Evolutionary conservation across 2,797 vertebrate genomes (phyloP).

Genomic region (Sebastes matsubarae): DNA sequence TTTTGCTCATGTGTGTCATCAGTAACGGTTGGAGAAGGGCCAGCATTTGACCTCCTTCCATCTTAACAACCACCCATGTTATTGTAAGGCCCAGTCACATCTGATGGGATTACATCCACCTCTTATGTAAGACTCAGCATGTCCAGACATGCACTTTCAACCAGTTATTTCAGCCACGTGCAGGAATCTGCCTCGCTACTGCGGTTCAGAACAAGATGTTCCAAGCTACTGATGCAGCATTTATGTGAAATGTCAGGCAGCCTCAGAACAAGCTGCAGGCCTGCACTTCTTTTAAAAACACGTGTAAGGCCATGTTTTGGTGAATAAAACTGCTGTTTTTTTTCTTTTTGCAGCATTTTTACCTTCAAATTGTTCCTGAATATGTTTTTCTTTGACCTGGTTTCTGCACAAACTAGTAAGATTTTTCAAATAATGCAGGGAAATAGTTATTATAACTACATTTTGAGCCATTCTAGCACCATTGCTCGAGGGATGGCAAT

Average conservation of each 20-base stretch:
- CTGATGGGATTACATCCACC: constrained; percentile 32
- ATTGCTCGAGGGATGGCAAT: neutral
- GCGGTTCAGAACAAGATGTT: constrained; percentile 55
- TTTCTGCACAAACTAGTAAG: neutral
- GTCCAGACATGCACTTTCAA: constrained; percentile 55
- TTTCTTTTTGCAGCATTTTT: neutral
- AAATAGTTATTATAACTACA: neutral
- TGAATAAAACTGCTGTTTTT: neutral
- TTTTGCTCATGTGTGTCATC: constrained; percentile 39
- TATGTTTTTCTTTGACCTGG: neutral
- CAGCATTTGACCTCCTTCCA: constrained; percentile 33
- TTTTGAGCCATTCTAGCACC: neutral
- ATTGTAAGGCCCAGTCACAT: constrained; percentile 39
- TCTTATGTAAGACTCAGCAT: constrained; percentile 67
- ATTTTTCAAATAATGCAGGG: neutral
- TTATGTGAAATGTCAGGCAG: constrained; percentile 35
- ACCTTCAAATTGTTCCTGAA: neutral
- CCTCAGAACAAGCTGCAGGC: constrained; percentile 33
- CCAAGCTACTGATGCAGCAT: constrained; percentile 45
- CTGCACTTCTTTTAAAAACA: neutral
- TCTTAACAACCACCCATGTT: constrained; percentile 21
- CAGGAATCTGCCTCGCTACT: constrained; percentile 14
- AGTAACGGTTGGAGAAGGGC: neutral
- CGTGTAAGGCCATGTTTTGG: neutral
- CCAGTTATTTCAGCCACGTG: constrained; percentile 5